phyloP scores from a whole-genome alignment of 2,888 invertebrate species.

The Cephalotes varians region DNA sequence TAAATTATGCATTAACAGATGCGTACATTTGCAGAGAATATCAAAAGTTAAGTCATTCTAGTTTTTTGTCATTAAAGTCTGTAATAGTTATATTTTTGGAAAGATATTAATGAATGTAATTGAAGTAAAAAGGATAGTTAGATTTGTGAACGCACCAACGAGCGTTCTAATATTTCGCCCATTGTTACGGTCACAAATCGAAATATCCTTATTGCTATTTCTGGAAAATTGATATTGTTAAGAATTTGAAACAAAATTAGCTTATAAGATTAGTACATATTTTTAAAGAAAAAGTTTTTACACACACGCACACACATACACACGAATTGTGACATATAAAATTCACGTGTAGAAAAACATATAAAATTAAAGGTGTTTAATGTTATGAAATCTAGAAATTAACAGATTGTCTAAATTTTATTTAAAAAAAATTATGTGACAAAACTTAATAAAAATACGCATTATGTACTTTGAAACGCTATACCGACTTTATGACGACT shows the following conservation, averaged over 20 bases:
- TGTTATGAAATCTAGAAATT: neutral
- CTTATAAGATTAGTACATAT: neutral
- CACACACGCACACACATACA: neutral
- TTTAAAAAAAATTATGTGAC: neutral
- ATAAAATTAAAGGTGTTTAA: neutral
- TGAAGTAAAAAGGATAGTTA: conserved; percentile 69
- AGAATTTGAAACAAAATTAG: conserved; percentile 25
- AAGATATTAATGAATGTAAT: conserved; percentile 5
- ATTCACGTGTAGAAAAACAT: neutral
- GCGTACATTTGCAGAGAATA: neutral
- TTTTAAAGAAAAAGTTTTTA: neutral
- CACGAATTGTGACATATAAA: neutral
- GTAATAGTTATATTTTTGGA: conserved; percentile 58
- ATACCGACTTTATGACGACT: conserved; percentile 66
- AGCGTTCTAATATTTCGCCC: conserved; percentile 82
- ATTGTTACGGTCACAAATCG: conserved; percentile 87
- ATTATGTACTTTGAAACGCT: conserved; percentile 62
- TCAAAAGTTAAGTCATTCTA: neutral
- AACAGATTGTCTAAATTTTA: neutral
- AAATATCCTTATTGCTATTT: conserved; percentile 77
- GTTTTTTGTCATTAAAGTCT: neutral
- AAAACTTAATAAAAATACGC: conserved; percentile 35
- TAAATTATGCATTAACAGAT: neutral
- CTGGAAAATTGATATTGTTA: neutral
- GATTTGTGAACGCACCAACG: conserved; percentile 83